Conservation (phyloP, 2,113 vertebrate species). For the Tiliqua scincoides region DNA sequence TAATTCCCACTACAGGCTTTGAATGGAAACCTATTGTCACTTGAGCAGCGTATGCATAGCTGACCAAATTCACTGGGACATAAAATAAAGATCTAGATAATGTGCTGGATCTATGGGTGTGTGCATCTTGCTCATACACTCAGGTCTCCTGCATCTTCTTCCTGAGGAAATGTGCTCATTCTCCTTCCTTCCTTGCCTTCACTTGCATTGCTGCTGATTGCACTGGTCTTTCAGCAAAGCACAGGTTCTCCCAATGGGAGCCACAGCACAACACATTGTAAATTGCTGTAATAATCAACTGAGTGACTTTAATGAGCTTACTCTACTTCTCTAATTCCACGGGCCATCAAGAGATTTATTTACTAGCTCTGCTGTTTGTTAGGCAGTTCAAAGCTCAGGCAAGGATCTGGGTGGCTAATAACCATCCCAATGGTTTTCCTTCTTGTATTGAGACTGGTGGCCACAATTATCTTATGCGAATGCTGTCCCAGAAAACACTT, state of each 20-base stretch:
- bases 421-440: not conserved
- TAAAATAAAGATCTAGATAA: not conserved
- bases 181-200: not conserved
- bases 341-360: conserved; percentile 5
- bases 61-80: not conserved
- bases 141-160: not conserved
- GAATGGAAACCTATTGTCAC: not conserved
- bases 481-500: not conserved
- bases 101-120: not conserved
- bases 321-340: conserved; percentile 16
- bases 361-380: not conserved
- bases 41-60: not conserved
- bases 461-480: too few relatives aligned
- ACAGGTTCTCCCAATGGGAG: not conserved
- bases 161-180: not conserved
- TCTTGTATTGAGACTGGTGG: not conserved
- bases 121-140: not conserved
- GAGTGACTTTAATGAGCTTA: conserved; percentile 14
- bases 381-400: not conserved
- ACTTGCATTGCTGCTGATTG: conserved; percentile 14
- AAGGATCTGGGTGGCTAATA: not conserved
- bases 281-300: conserved; percentile 32
- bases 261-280: conserved; percentile 4
- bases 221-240: conserved; percentile 7
- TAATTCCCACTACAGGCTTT: not conserved